Evolutionary conservation across 2,888 invertebrate genomes (phyloP).

Genomic region (Alviniconcha strummeri): DNA sequence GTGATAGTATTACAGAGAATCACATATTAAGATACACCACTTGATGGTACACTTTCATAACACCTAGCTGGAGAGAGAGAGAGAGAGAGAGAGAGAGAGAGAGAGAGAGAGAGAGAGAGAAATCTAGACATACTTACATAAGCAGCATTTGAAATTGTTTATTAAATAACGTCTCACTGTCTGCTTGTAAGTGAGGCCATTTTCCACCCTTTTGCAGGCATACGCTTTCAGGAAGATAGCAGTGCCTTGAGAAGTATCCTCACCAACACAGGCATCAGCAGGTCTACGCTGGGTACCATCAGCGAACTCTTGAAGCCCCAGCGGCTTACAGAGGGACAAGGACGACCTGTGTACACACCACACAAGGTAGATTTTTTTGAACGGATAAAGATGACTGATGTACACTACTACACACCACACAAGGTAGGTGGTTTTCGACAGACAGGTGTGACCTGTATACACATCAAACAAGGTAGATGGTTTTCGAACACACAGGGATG

Average conservation of each 20-base stretch:
- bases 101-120: not conserved
- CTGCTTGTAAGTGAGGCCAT: too few species aligned
- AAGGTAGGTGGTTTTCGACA: too few species aligned
- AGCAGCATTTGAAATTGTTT: not conserved
- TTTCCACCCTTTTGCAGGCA: not conserved
- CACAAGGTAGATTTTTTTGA: too few species aligned
- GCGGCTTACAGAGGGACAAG: constrained; percentile 23
- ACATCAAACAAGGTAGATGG: not conserved
- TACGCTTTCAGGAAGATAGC: constrained; percentile 22
- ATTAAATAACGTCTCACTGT: too few species aligned
- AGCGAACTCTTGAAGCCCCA: constrained; percentile 19
- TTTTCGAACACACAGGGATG: constrained; percentile 10
- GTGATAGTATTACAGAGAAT: too few species aligned
- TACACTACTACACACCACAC: too few species aligned
- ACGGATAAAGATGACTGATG: too few species aligned
- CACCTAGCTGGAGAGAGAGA: not conserved
- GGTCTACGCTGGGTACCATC: not conserved
- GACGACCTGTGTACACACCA: constrained; percentile 19
- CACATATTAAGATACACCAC: too few species aligned
- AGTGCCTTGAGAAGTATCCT: constrained; percentile 28
- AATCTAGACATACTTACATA: not conserved
- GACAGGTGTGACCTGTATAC: too few species aligned
- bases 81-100: not conserved
- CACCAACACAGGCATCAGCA: not conserved
- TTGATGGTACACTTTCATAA: too few species aligned